Percentiles rank a stretch among this genome's conserved stretches.
phyloP scores from a whole-genome alignment of 2,113 vertebrate species.

The Dolichallabes microphthalmus region DNA sequence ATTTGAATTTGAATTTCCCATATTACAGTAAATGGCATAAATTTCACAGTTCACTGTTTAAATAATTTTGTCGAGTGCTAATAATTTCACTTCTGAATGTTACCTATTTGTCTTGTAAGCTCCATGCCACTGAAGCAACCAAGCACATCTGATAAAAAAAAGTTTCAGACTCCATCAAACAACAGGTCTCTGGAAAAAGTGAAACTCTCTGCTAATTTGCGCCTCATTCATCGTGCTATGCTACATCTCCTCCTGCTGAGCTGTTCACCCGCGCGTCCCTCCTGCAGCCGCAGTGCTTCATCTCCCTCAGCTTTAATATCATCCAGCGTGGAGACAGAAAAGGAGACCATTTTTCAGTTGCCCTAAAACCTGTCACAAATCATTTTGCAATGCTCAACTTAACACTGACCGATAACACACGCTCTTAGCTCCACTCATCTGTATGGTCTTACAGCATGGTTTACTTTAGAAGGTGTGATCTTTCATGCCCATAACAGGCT shows the following conservation, averaged over 20 bases:
- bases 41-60: neutral
- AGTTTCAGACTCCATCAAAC: neutral
- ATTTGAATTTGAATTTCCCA: too few species aligned
- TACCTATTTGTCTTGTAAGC: neutral
- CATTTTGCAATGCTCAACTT: conserved; percentile 45
- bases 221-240: conserved; percentile 51
- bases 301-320: conserved; percentile 54
- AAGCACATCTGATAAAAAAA: neutral
- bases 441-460: conserved; percentile 24
- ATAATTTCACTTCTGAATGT: neutral
- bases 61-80: neutral
- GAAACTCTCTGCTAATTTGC: conserved; percentile 47
- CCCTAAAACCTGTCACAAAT: conserved; percentile 49
- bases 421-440: neutral
- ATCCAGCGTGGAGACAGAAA: conserved; percentile 35
- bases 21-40: neutral
- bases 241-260: conserved; percentile 53
- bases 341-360: conserved; percentile 16
- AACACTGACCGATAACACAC: conserved; percentile 5
- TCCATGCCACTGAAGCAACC: neutral
- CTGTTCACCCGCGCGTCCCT: conserved; percentile 37
- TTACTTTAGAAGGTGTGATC: conserved; percentile 33
- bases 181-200: conserved; percentile 26
- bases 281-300: conserved; percentile 51
- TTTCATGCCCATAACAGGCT: neutral